These are phyloP conservation scores for Laticauda colubrina DNA, from an alignment of 2,113 vertebrate genomes.

Conservation along the genomic window DNA sequence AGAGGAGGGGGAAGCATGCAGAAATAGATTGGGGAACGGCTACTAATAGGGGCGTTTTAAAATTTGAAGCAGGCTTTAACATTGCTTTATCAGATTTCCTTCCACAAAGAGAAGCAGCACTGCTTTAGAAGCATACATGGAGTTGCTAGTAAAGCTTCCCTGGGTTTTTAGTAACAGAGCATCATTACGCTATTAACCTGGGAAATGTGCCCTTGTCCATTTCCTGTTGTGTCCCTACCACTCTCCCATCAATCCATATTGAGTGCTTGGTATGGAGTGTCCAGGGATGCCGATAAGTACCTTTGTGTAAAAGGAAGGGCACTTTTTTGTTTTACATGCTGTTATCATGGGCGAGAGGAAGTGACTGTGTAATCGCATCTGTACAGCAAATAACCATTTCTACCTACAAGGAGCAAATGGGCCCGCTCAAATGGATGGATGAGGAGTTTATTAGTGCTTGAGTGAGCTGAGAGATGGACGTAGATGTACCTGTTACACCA, in stretches of 20 bases:
- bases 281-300: slow-evolving; percentile 73
- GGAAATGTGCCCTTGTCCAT: slow-evolving; percentile 69
- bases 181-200: slow-evolving; percentile 71
- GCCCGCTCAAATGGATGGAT: slow-evolving; percentile 64
- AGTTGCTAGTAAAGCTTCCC: slow-evolving; percentile 59
- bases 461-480: slow-evolving; percentile 75
- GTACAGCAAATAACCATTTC: slow-evolving; percentile 94
- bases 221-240: slow-evolving; percentile 72
- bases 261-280: slow-evolving; percentile 71
- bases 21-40: background rate
- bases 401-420: slow-evolving; percentile 79
- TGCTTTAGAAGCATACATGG: slow-evolving; percentile 53
- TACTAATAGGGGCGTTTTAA: slow-evolving; percentile 2
- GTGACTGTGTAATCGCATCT: slow-evolving; percentile 79
- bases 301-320: slow-evolving; percentile 78
- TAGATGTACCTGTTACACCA: slow-evolving; percentile 81
- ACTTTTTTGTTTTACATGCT: slow-evolving; percentile 85
- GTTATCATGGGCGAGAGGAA: slow-evolving; percentile 75
- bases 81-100: background rate
- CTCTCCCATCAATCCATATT: slow-evolving; percentile 76
- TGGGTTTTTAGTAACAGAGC: slow-evolving; percentile 63
- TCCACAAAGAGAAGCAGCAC: slow-evolving; percentile 14
- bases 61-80: background rate
- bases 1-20: background rate
- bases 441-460: slow-evolving; percentile 84